phyloP scores from a whole-genome alignment of 2,797 vertebrate genomes.

The Fistularia commersonii region DNA sequence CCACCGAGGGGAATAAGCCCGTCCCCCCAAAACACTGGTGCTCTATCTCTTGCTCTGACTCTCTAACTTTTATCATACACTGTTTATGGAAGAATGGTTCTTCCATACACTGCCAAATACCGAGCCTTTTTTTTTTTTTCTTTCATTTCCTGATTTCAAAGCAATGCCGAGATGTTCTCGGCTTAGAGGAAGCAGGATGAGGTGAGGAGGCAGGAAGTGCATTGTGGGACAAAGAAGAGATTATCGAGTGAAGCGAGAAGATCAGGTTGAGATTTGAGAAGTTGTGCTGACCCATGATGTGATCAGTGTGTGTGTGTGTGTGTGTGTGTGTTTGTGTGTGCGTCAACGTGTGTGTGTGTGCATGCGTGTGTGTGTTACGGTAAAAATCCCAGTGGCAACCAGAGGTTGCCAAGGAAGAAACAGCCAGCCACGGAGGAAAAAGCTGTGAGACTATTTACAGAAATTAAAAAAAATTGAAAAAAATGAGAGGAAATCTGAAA shows the following conservation, averaged over 20 bases:
- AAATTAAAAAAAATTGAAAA: too few relatives aligned
- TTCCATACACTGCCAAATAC: constrained; percentile 42
- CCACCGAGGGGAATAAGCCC: constrained; percentile 69
- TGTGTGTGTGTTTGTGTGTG: background rate
- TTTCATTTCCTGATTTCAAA: constrained; percentile 75
- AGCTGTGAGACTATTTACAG: too few relatives aligned
- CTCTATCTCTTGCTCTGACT: constrained; percentile 64
- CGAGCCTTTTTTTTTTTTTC: constrained; percentile 58
- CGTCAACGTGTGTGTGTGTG: constrained; percentile 17
- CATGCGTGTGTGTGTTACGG: too few relatives aligned
- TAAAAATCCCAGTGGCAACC: too few relatives aligned
- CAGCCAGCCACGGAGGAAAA: too few relatives aligned
- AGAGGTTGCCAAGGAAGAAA: too few relatives aligned
- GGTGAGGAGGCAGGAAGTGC: constrained; percentile 65
- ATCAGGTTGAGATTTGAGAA: constrained; percentile 59
- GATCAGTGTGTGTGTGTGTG: background rate
- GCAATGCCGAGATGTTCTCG: constrained; percentile 65
- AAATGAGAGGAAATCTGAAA: too few relatives aligned
- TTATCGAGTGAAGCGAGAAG: constrained; percentile 55
- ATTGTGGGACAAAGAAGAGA: constrained; percentile 63
- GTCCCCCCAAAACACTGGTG: constrained; percentile 56
- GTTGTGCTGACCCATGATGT: constrained; percentile 56
- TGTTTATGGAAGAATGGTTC: constrained; percentile 66
- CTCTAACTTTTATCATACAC: constrained; percentile 64
- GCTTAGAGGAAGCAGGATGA: constrained; percentile 67